Conservation (phyloP, 2,797 vertebrate species). For the Zenarchopterus dispar region DNA sequence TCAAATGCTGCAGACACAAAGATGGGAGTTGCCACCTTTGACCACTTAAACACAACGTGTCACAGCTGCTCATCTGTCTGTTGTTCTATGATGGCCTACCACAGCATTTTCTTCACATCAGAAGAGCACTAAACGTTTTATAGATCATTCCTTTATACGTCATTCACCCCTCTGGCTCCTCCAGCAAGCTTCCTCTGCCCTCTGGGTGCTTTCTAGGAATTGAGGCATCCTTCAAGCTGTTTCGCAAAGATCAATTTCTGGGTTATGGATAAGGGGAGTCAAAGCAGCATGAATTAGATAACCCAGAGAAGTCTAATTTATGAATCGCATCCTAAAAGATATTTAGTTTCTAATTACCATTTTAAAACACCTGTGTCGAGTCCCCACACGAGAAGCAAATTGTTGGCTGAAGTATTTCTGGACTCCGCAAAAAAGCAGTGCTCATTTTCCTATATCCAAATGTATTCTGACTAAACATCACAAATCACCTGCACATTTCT, state of each 20-base stretch:
- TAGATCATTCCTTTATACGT: background rate
- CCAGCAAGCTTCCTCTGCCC: background rate
- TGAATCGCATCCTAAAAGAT: background rate
- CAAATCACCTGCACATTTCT: background rate
- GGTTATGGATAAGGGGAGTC: no score
- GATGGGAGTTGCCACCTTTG: no score
- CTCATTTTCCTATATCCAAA: no score
- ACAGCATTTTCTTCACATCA: background rate
- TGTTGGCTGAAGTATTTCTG: no score
- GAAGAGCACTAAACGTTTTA: background rate
- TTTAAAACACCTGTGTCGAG: no score
- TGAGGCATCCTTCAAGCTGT: background rate
- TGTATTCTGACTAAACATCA: no score
- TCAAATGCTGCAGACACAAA: no score
- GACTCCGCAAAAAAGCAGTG: no score
- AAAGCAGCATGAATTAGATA: background rate
- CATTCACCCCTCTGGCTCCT: background rate
- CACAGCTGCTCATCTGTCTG: background rate
- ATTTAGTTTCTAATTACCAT: background rate
- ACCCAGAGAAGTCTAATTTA: background rate
- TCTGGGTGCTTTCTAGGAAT: background rate
- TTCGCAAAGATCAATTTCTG: no score
- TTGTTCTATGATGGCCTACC: no score
- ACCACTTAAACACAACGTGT: no score
- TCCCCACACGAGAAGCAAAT: no score